A percentile compares a stretch with the other conserved stretches of the same genome.
Conservation (phyloP, 2,888 invertebrate genomes). For the Protula sp. region DNA sequence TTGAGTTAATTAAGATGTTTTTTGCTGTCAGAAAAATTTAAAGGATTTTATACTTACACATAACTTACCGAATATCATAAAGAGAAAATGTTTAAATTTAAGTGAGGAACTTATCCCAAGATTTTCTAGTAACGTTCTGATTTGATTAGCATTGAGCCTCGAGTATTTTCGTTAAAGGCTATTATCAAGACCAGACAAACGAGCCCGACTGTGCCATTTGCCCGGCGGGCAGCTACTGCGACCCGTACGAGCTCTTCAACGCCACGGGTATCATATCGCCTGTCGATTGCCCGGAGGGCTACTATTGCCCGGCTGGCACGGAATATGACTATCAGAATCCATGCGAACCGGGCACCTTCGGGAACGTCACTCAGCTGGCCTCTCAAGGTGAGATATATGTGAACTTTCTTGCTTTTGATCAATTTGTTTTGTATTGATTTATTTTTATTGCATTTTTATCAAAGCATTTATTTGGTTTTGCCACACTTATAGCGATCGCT, state of each 20-base stretch:
- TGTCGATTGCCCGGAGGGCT: conserved; percentile 36
- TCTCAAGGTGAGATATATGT: conserved; percentile 5
- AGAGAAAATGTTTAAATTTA: no score
- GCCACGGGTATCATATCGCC: conserved; percentile 39
- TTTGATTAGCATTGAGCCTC: no score
- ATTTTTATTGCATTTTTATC: background rate
- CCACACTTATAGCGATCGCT: no score
- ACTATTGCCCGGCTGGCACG: conserved; percentile 42
- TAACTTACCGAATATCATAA: no score
- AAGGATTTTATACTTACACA: background rate
- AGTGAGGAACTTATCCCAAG: no score
- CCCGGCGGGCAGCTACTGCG: conserved; percentile 39
- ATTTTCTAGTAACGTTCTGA: no score
- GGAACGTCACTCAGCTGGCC: conserved; percentile 20
- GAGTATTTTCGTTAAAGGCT: no score
- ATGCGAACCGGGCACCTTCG: conserved; percentile 41
- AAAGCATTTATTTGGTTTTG: background rate
- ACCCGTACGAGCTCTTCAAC: conserved; percentile 41
- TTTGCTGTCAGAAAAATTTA: background rate
- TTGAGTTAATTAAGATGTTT: no score
- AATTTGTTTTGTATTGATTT: background rate
- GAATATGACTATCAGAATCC: conserved; percentile 37
- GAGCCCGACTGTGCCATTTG: conserved; percentile 33
- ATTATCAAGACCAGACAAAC: conserved; percentile 29
- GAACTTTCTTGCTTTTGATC: background rate